Evolutionary conservation across 2,113 vertebrate species (phyloP).

Genomic region (Pelecanus crispus): DNA sequence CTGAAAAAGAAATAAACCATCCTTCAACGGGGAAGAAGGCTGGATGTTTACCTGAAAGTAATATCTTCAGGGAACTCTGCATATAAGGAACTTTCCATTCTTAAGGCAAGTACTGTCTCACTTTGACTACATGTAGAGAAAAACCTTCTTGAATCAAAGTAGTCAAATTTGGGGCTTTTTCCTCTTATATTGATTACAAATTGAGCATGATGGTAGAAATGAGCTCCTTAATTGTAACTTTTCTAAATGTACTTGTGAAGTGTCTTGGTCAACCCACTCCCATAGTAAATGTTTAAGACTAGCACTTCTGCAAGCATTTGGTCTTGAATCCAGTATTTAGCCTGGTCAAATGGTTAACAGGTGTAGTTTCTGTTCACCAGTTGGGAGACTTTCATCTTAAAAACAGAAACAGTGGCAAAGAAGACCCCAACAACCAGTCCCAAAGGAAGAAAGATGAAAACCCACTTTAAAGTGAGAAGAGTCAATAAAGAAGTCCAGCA

Average conservation of each 20-base stretch:
- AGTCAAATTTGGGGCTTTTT: not conserved
- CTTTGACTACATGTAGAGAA: not conserved
- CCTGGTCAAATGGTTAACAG: not conserved
- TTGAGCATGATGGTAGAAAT: not conserved
- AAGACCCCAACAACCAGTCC: accelerated
- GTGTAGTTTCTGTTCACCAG: not conserved
- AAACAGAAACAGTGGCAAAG: not conserved
- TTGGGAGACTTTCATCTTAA: not conserved
- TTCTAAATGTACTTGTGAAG: not conserved
- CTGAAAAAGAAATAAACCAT: conserved; percentile 48
- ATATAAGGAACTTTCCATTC: not conserved
- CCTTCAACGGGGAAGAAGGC: not conserved
- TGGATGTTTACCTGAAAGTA: conserved; percentile 16
- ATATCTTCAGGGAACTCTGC: not conserved
- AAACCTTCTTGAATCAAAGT: not conserved
- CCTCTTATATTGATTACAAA: not conserved
- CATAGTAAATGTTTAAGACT: not conserved
- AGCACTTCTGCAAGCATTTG: not conserved
- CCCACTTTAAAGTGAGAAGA: not conserved
- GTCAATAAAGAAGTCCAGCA: not conserved
- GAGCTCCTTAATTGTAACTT: not conserved
- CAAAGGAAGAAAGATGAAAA: not conserved
- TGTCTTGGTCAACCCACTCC: not conserved
- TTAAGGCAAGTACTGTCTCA: not conserved
- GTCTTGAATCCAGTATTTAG: not conserved